Base-by-base conservation (phyloP, 2,113 vertebrate species). In the Proterorhinus semilunaris region DNA sequence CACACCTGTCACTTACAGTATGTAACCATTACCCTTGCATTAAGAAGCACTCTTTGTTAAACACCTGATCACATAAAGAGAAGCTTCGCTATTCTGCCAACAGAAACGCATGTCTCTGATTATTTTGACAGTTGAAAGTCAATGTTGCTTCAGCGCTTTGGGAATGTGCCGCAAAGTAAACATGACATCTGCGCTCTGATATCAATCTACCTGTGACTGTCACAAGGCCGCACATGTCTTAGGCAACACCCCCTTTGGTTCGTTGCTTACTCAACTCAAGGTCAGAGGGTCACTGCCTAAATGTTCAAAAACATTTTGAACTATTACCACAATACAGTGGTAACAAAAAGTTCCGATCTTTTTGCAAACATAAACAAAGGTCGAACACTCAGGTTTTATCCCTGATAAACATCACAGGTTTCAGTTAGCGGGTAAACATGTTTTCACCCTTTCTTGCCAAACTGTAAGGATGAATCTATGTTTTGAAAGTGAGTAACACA, bases 181-280 rank as follows among this genome's bases (percentile, higher is more conserved):
- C 58, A 48, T 66, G 74, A 65, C 59, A 59, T 70, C 54, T 50
- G 62, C 42, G 21, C 11, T 73, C 65, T 75, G 85, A 87, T 89
- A 43, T 4, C 0, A 74, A 87, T 88, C 85, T 69, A 16, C 57
- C 65, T 16, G 65, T 65, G 79, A 79, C 74, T 61, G n/a, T 75
- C 75, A 62, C 68, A 59, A 16, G 27, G 6, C 16, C 9, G 6
- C 13, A 15, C 3, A n/a, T 43, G 1, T 62, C 50, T 10, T 55
- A 46, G 48, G 43, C 15, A 13, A n/a, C 62, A 65, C 58, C 67
- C 9, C 51, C 51, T 36, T 36, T 2, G 57, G 64, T 42, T 10
- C 27, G 6, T 65, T 53, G 51, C 47, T 58, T 42, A 42, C 55
- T 65, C 17, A 49, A 45, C 16, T 61, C 53, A 49, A 45, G 44